phyloP scores from a whole-genome alignment of 2,113 vertebrate species.

The Phodopus roborovskii region DNA sequence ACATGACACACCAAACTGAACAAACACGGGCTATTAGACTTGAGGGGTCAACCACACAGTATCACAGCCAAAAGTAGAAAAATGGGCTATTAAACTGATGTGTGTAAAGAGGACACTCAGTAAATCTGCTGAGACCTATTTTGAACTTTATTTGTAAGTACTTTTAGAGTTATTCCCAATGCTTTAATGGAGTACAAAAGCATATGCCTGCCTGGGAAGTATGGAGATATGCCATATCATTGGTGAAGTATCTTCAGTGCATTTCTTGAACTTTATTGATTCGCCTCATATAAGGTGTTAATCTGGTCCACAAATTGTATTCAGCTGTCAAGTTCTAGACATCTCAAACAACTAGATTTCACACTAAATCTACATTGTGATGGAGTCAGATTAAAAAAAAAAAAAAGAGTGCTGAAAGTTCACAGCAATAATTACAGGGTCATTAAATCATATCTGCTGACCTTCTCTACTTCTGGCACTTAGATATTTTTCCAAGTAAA shows the following conservation, averaged over 20 bases:
- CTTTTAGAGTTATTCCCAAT: conserved; percentile 54
- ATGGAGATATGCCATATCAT: conserved; percentile 10
- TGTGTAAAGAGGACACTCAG: conserved; percentile 30
- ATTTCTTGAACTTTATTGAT: conserved; percentile 75
- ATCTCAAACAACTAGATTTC: conserved; percentile 41
- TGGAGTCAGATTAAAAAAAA: conserved; percentile 23
- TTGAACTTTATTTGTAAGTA: conserved; percentile 59
- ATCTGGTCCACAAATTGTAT: conserved; percentile 54
- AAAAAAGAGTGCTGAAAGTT: neutral
- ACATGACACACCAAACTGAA: neutral
- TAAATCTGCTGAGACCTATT: conserved; percentile 22
- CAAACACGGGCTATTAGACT: neutral
- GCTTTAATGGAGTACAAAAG: conserved; percentile 64
- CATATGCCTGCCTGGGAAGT: conserved; percentile 38
- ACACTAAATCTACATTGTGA: conserved; percentile 36
- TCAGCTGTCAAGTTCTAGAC: conserved; percentile 61
- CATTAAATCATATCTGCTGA: conserved; percentile 52
- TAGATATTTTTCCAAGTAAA: conserved; percentile 15
- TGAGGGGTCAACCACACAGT: neutral
- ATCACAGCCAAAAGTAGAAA: conserved; percentile 25
- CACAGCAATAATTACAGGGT: conserved; percentile 28
- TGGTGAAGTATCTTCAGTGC: conserved; percentile 47
- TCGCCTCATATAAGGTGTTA: conserved; percentile 60
- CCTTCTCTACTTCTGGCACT: neutral
- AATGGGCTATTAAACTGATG: conserved; percentile 55